Conservation (phyloP, 2,888 invertebrate genomes). For the Lypha dubia region DNA sequence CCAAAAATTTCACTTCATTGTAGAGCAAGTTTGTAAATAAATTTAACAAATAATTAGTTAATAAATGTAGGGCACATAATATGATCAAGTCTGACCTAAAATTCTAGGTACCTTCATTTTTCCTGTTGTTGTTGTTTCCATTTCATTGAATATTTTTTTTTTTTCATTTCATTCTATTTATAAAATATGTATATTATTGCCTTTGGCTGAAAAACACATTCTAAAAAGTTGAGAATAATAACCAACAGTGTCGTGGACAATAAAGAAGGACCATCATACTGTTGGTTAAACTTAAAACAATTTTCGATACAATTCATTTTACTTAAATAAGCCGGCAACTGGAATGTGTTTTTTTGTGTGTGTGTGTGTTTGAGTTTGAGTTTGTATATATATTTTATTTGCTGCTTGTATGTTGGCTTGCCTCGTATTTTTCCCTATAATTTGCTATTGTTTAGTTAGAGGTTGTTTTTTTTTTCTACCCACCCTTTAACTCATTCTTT, state of each 20-base stretch:
- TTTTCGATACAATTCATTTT: conserved; percentile 6
- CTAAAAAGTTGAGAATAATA: background rate
- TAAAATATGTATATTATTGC: conserved; percentile 75
- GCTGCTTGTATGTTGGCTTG: background rate
- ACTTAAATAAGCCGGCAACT: background rate
- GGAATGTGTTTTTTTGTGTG: background rate
- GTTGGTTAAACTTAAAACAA: conserved; percentile 38
- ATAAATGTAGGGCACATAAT: background rate
- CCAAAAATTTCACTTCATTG: too few species aligned
- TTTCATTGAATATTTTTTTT: conserved; percentile 77
- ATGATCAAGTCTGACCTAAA: background rate
- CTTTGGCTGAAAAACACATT: conserved; percentile 29
- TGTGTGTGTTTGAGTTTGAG: too few species aligned
- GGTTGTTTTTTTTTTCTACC: too few species aligned
- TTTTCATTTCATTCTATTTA: too few species aligned
- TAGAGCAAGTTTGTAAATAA: too few species aligned
- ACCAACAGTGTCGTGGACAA: conserved; percentile 13
- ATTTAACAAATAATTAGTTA: background rate
- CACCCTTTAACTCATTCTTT: background rate
- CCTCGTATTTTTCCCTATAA: background rate
- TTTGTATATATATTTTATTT: background rate
- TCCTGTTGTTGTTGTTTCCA: conserved; percentile 77
- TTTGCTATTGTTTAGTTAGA: conserved; percentile 50
- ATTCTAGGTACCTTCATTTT: conserved; percentile 52
- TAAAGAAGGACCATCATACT: conserved; percentile 11